phyloP scores from a whole-genome alignment of 92 coral and sea anemone genomes.

The Porites cylindrica region DNA sequence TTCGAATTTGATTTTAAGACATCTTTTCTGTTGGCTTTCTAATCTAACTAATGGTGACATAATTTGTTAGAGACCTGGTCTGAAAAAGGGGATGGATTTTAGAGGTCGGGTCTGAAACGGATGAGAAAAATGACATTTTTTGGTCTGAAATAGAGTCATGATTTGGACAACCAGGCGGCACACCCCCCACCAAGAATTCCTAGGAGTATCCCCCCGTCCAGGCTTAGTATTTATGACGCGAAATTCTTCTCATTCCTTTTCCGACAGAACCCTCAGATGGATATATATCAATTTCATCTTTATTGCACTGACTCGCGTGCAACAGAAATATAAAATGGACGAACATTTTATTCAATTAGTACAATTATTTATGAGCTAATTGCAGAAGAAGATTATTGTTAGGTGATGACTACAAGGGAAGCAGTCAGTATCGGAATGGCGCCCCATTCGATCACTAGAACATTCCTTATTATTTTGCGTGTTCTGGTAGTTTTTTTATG shows the following conservation, averaged over 20 bases:
- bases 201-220: no score
- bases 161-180: no score
- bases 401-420: background rate
- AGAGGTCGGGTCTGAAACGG: no score
- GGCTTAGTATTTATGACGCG: background rate
- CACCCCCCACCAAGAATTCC: no score
- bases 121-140: no score
- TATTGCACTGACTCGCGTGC: background rate
- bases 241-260: background rate
- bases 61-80: no score
- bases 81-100: no score
- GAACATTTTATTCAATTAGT: background rate
- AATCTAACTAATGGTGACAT: no score
- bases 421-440: background rate
- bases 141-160: no score
- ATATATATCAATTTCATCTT: background rate
- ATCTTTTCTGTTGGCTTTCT: no score
- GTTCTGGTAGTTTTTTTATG: background rate
- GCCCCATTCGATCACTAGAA: background rate
- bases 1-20: no score
- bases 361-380: background rate
- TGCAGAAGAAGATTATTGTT: background rate
- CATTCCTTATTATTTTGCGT: background rate
- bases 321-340: background rate
- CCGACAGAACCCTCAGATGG: background rate